A percentile compares a stretch with the other conserved stretches of the same genome.
phyloP scores from a whole-genome alignment of 2,888 invertebrate species.

The Megaustenia siamemsis region DNA sequence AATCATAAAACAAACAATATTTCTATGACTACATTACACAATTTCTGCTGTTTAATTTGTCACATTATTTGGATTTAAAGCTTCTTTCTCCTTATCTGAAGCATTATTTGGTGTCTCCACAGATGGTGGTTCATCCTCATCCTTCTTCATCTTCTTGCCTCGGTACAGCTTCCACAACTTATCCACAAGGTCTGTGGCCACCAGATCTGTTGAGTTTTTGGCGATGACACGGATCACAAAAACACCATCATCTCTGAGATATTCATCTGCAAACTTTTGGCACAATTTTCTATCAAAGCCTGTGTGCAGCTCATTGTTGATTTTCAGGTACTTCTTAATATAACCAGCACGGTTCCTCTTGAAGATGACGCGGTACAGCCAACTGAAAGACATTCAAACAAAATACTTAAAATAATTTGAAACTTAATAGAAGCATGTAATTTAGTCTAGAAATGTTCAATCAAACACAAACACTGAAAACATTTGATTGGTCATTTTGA shows the following conservation, averaged over 20 bases:
- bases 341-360: constrained; percentile 68
- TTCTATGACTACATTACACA: no score
- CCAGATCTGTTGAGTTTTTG: constrained; percentile 65
- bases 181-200: constrained; percentile 61
- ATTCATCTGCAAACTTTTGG: constrained; percentile 63
- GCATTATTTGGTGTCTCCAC: constrained; percentile 45
- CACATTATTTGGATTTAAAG: constrained; percentile 44
- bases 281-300: constrained; percentile 62
- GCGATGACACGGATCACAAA: constrained; percentile 63
- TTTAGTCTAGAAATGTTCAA: no score
- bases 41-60: not conserved
- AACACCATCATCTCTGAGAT: constrained; percentile 64
- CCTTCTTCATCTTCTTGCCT: constrained; percentile 54
- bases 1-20: not conserved
- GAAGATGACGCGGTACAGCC: constrained; percentile 70
- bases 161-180: constrained; percentile 61
- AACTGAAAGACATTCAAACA: constrained; percentile 49
- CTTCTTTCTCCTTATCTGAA: constrained; percentile 57
- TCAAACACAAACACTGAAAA: no score
- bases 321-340: constrained; percentile 72
- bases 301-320: constrained; percentile 59
- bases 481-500: no score
- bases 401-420: no score
- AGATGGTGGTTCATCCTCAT: constrained; percentile 53
- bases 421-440: no score